Evolutionary conservation across 2,888 invertebrate genomes (phyloP), one percentile per base, ranked within the genome.

Genomic region (Dorcus parallelipipedus): DNA sequence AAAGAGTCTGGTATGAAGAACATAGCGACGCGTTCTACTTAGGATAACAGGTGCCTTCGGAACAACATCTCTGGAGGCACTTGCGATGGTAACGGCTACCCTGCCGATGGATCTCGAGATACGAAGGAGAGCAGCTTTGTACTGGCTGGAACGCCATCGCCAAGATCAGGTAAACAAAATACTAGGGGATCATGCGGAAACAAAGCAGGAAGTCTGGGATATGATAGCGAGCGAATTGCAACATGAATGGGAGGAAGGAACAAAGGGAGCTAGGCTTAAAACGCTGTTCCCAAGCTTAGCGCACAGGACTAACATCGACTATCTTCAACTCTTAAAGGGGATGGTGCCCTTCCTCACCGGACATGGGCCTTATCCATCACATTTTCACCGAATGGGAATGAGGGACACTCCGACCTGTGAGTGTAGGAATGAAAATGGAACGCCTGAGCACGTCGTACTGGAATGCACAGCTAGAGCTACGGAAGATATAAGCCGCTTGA

Each of bases 91-190:
- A 1, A 33, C 33, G 0, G 50, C 54, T 0, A 33, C 23, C 1
- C 26, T 50, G 5, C 58, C 58, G 0, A 43, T 54, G 47, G 58
- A 58, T 26, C 47, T 58, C 9, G 33, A 43, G 7, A 42, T 54
- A 3, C 9, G 52, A 1, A 7, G 17, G 4, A 3, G 3, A 5
- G 57, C 52, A 3, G 52, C 52, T 2, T 9, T 10, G 4, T 14
- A 57, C 17, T 48, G 43, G 45, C 10, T 38, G 7, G 43, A 42
- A 9, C 38, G 14, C 3, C 20, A 23, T 20, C 9, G 23, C 3
- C 17, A 10, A 3, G 14, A 14, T 14, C 14, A 14, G 14, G 14
- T 14, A 14, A 14, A 14, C 14, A 14, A 14, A 14, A 14, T 14
- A 14, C 14, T 14, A 14, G 14, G 14, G 14, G 1, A 1, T 14